These are phyloP conservation scores for Potamilus streckersoni DNA, from an alignment of 1,140 invertebrate species.

Conservation along the genomic window DNA sequence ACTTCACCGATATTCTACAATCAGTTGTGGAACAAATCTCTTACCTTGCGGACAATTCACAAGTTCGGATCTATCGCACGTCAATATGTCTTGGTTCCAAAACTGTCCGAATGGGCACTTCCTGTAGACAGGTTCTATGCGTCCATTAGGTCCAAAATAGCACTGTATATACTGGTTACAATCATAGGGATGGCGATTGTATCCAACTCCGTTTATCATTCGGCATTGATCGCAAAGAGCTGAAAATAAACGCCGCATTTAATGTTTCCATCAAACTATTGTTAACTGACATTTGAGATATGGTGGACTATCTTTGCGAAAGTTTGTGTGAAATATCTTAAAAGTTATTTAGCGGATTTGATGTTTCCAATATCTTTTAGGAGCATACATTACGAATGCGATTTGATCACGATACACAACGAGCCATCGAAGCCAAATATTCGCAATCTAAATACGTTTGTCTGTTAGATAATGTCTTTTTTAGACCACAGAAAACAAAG, in stretches of 20 bases:
- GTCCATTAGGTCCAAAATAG: constrained; percentile 9
- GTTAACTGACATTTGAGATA: not conserved
- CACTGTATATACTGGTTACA: constrained; percentile 26
- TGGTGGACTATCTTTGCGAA: no score
- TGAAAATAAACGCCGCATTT: constrained; percentile 8
- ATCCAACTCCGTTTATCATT: constrained; percentile 26
- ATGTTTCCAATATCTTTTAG: no score
- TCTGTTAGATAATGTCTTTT: no score
- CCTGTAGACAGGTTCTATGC: constrained; percentile 16
- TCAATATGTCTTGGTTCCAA: constrained; percentile 27
- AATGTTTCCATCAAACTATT: not conserved
- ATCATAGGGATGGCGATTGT: constrained; percentile 18
- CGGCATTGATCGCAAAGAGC: constrained; percentile 29
- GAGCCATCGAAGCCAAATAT: no score
- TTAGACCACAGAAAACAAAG: no score
- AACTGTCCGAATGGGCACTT: constrained; percentile 27
- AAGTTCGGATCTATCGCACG: constrained; percentile 12
- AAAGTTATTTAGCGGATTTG: no score
- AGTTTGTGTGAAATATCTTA: no score
- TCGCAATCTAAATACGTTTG: no score
- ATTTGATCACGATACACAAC: no score
- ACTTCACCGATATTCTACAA: no score
- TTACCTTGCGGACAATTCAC: constrained; percentile 22
- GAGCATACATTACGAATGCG: no score
- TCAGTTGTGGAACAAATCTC: not conserved